Conservation (phyloP, 2,888 invertebrate species). For the Agrochola macilenta region DNA sequence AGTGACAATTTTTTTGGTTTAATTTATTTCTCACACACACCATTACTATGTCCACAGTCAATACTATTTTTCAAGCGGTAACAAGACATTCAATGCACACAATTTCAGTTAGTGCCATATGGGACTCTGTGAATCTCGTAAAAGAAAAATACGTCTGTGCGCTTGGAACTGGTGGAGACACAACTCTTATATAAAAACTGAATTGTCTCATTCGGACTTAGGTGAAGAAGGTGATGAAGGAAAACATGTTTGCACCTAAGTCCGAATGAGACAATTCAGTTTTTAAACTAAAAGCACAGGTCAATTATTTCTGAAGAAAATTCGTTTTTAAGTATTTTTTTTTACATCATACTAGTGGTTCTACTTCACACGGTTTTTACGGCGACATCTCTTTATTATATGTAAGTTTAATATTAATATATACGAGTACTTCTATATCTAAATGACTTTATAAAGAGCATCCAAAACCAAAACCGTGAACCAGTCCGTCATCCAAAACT, state of each 20-base stretch:
- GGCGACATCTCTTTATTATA: too few species aligned
- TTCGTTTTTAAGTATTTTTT: neutral
- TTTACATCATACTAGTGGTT: neutral
- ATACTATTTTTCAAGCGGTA: neutral
- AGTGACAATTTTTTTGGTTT: neutral
- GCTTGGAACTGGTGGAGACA: neutral
- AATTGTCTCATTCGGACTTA: too few species aligned
- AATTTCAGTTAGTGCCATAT: conserved; percentile 31
- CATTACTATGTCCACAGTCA: neutral
- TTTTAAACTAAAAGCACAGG: neutral
- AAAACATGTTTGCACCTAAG: neutral
- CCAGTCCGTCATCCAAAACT: too few species aligned
- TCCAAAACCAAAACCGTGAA: too few species aligned
- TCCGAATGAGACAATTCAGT: too few species aligned
- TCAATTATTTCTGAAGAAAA: neutral
- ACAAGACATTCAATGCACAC: conserved; percentile 12
- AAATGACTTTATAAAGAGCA: too few species aligned
- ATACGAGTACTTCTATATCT: too few species aligned
- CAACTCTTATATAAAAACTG: neutral
- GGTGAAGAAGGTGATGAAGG: too few species aligned
- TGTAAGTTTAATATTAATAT: too few species aligned
- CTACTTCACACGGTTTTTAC: too few species aligned
- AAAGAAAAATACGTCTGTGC: conserved; percentile 19
- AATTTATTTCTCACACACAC: neutral
- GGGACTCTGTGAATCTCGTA: conserved; percentile 8